Base-by-base conservation (phyloP, 92 coral and sea anemone species). In the Plumapathes pennacea region DNA sequence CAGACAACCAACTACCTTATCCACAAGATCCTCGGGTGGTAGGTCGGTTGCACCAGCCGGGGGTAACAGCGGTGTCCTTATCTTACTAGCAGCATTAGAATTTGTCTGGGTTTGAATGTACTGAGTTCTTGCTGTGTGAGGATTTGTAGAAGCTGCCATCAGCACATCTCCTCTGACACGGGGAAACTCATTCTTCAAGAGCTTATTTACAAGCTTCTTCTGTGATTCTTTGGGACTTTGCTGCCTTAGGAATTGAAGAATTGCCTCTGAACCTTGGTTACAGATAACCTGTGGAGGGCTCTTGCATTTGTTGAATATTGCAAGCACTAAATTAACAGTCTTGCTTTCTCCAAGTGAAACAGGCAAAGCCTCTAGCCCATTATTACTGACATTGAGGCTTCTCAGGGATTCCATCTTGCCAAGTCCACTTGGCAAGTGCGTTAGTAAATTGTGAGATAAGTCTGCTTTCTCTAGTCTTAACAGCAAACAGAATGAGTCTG, bases 21-120 rank as follows among this genome's bases (percentile, higher is more conserved):
- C 88, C 13, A 85, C 86, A 32, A 91, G 78, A 32, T 88, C 97
- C 80, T 91, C 97, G 5, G 97, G 96, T 3, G 96, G 96, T n/a
- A 91, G 63, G 20, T 59, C 49, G 30, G 95, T 77, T 2, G 84
- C 97, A 72, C 70, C 71, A 25, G 81, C 37, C 19, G 97, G 96
- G 22, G 97, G 96, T 43, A 90, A 70, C 27, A 91, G 72, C 0
- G 97, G 97, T 4, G 97, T 91, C 59, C 81, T 77, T 31, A 85
- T 82, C 42, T 84, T 85, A 34, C 82, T 82, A 3, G 78, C 88
- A 19, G 88, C 88, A 66, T 83, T 79, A 51, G 80, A 74, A 62
- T 91, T 81, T 10, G 96, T 83, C 48, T 91, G 96, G 19, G 90
- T 75, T 43, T 91, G 96, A 32, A 81, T 88, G 59, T 91, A 91